Percentiles rank a stretch among this genome's conserved stretches.
These are phyloP conservation scores for Pleuronectes platessa DNA, from an alignment of 2,113 vertebrate species.

Conservation along the genomic window DNA sequence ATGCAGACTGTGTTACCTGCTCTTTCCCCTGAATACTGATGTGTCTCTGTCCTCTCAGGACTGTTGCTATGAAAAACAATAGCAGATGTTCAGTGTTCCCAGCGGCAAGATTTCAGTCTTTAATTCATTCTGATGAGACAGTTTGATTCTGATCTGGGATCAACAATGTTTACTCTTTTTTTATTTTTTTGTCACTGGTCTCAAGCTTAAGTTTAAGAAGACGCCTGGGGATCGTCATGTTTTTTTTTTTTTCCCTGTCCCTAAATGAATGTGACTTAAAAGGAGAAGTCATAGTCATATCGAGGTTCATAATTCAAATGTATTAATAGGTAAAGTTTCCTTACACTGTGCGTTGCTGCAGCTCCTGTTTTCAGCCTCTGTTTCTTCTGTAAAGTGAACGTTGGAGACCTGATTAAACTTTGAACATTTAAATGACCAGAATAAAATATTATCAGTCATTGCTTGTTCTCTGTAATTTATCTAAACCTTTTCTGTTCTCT, in stretches of 20 bases:
- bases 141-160: not conserved
- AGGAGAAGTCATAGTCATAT: not conserved
- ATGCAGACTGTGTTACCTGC: slow-evolving; percentile 48
- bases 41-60: slow-evolving; percentile 16
- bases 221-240: not conserved
- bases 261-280: slow-evolving; percentile 20
- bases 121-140: slow-evolving; percentile 5
- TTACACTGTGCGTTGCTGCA: too few species aligned
- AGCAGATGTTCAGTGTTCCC: slow-evolving; percentile 51
- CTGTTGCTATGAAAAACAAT: slow-evolving; percentile 46
- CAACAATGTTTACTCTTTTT: not conserved
- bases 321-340: too few species aligned
- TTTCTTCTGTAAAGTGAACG: too few species aligned
- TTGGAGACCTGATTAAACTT: too few species aligned
- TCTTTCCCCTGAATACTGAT: slow-evolving; percentile 48
- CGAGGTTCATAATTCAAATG: too few species aligned
- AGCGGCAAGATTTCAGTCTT: slow-evolving; percentile 13
- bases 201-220: slow-evolving; percentile 15
- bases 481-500: slow-evolving; percentile 14
- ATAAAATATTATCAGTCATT: too few species aligned
- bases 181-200: not conserved
- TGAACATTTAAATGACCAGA: too few species aligned
- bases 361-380: too few species aligned
- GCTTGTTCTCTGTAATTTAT: not conserved
- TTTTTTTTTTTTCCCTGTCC: not conserved